phyloP scores from a whole-genome alignment of 2,888 invertebrate species.

The Sinodicranocentrus sp. region DNA sequence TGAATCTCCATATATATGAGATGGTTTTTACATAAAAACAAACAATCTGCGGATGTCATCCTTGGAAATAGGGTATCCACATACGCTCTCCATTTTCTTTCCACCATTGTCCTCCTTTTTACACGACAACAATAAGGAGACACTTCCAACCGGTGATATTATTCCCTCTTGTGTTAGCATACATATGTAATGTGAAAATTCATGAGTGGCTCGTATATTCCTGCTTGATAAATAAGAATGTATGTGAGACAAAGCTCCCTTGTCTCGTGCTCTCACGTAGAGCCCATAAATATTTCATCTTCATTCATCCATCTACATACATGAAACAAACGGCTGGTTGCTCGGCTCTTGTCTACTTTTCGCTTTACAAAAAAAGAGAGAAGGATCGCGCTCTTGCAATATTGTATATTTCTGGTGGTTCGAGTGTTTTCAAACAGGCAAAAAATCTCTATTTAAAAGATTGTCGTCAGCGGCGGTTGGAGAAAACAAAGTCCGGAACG shows the following conservation, averaged over 20 bases:
- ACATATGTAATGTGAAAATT: slow-evolving; percentile 28
- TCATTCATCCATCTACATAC: slow-evolving; percentile 57
- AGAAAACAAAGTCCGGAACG: slow-evolving; percentile 13
- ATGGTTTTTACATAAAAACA: not conserved
- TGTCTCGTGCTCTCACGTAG: slow-evolving; percentile 63
- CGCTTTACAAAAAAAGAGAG: slow-evolving; percentile 27
- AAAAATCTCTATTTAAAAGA: no score
- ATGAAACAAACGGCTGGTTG: slow-evolving; percentile 7
- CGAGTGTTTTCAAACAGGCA: no score
- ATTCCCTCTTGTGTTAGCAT: slow-evolving; percentile 23
- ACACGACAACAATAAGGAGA: not conserved
- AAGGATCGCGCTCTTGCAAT: no score
- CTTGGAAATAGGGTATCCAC: no score
- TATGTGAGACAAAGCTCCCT: slow-evolving; percentile 17
- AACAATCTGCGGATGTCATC: not conserved
- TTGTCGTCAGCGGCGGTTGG: no score
- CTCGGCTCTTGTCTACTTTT: slow-evolving; percentile 12
- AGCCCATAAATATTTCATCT: slow-evolving; percentile 66
- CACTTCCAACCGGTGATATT: not conserved
- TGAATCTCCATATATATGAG: no score
- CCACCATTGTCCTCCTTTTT: no score
- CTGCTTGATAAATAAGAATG: not conserved
- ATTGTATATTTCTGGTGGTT: no score
- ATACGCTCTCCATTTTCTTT: no score
- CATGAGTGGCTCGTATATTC: not conserved